Evolutionary conservation across 1,140 invertebrate species (phyloP).

Genomic region (Bombyx mori): ASM3026992v2 NC_085111.1:12924001-12924500

Average conservation of each 20-base stretch:
- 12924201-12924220: constrained; percentile 38
- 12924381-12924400: constrained; percentile 48
- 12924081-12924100: constrained; percentile 19
- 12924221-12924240: constrained; percentile 49
- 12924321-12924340: constrained; percentile 61
- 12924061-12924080: constrained; percentile 30
- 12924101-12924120: constrained; percentile 30
- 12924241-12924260: constrained; percentile 54
- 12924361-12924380: constrained; percentile 56
- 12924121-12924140: constrained; percentile 24
- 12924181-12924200: constrained; percentile 60
- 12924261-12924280: constrained; percentile 62
- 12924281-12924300: constrained; percentile 63
- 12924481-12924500: constrained; percentile 52
- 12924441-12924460: constrained; percentile 46
- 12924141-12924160: constrained; percentile 28
- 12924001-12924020: constrained; percentile 48
- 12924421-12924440: constrained; percentile 38
- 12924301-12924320: constrained; percentile 62
- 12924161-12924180: constrained; percentile 44
- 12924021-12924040: constrained; percentile 25
- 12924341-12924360: constrained; percentile 52
- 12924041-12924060: constrained; percentile 39
- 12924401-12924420: constrained; percentile 56
- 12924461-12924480: constrained; percentile 42